phyloP scores from a whole-genome alignment of 2,797 vertebrate genomes.

The Hoplostethus mediterraneus region DNA sequence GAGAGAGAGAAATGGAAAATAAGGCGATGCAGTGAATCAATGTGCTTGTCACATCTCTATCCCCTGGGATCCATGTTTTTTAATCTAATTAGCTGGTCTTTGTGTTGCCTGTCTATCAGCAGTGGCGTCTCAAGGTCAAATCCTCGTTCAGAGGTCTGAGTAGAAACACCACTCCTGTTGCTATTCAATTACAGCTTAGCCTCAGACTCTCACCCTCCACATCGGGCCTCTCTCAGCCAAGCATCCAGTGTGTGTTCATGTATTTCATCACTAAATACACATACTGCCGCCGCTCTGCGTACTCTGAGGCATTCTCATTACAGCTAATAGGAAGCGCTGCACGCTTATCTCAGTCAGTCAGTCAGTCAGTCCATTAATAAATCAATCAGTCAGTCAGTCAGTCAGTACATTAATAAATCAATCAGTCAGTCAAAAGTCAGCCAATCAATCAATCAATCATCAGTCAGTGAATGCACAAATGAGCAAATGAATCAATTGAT shows the following conservation, averaged over 20 bases:
- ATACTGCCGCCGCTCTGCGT: conserved; percentile 33
- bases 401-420: too few species aligned
- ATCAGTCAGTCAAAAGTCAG: too few species aligned
- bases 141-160: conserved; percentile 78
- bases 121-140: conserved; percentile 80
- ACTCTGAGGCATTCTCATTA: conserved; percentile 46
- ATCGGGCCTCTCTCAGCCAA: conserved; percentile 47
- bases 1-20: conserved; percentile 60
- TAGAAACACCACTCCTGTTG: conserved; percentile 70
- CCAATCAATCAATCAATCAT: too few species aligned
- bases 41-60: conserved; percentile 84
- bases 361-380: conserved; percentile 21
- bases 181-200: conserved; percentile 78
- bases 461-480: too few species aligned
- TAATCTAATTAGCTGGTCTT: conserved; percentile 86
- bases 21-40: conserved; percentile 80
- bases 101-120: conserved; percentile 84
- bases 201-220: conserved; percentile 57
- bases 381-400: neutral
- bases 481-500: too few species aligned
- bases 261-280: conserved; percentile 34
- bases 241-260: conserved; percentile 28
- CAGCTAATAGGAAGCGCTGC: conserved; percentile 32
- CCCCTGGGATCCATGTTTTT: conserved; percentile 83
- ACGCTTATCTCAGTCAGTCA: conserved; percentile 52